Evolutionary conservation across 2,888 invertebrate genomes (phyloP).

Genomic region (Teinopalpus imperialis): DNA sequence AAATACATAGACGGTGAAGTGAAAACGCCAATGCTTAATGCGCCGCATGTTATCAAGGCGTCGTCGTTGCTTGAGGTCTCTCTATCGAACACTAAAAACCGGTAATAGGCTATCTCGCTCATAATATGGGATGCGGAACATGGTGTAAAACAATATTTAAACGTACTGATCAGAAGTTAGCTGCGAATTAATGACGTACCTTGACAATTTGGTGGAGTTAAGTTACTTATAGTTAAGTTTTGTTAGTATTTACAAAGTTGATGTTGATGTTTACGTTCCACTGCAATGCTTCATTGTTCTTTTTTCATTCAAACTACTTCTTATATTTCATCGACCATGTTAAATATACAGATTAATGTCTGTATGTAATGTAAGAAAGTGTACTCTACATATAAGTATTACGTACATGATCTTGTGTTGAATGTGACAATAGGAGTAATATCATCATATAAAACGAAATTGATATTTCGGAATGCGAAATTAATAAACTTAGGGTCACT

Average conservation of each 20-base stretch:
- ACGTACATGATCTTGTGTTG: no score
- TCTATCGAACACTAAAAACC: constrained; percentile 26
- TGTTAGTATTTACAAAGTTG: background rate
- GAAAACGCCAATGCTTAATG: constrained; percentile 33
- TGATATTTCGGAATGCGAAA: no score
- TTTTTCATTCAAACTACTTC: constrained; percentile 1
- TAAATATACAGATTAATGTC: no score
- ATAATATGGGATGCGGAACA: constrained; percentile 22
- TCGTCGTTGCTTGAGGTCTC: constrained; percentile 25
- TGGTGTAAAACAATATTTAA: constrained; percentile 28
- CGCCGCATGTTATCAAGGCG: constrained; percentile 36
- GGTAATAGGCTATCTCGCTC: constrained; percentile 8
- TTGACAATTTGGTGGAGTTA: constrained; percentile 14
- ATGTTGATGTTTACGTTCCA: constrained; percentile 4
- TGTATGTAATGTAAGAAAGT: no score
- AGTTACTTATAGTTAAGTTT: constrained; percentile 19
- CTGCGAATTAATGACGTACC: constrained; percentile 17
- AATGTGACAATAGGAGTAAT: no score
- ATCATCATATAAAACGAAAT: no score
- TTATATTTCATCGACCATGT: no score
- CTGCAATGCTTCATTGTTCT: constrained; percentile 8
- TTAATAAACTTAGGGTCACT: no score
- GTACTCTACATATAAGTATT: no score
- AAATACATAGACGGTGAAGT: no score
- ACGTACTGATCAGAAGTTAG: constrained; percentile 33